Evolutionary conservation across 2,113 vertebrate genomes (phyloP).

Genomic region (Ammospiza nelsoni): DNA sequence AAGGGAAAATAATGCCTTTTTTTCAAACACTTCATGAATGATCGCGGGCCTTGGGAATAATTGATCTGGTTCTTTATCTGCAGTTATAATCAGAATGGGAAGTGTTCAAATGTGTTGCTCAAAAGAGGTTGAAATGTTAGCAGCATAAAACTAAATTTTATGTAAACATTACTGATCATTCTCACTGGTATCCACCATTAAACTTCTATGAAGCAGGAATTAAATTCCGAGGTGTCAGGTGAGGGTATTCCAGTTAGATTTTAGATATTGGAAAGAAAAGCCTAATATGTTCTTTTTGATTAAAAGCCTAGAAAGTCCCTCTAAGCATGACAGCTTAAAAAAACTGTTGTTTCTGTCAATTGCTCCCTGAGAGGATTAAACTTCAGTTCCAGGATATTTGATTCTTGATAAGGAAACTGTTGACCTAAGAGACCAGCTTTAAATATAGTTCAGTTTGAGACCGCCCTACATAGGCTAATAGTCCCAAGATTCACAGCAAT

Average conservation of each 20-base stretch:
- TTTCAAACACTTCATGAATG: conserved; percentile 19
- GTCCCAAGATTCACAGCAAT: conserved; percentile 57
- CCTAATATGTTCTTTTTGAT: conserved; percentile 46
- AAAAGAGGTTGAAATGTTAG: not conserved
- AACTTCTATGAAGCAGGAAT: not conserved
- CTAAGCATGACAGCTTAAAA: conserved; percentile 68
- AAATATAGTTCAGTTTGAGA: conserved; percentile 69
- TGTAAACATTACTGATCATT: not conserved
- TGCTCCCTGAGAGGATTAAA: conserved; percentile 75
- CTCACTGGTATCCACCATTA: rapidly evolving
- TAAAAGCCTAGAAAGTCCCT: conserved; percentile 63
- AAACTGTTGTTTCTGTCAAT: conserved; percentile 67
- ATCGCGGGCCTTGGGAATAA: not conserved
- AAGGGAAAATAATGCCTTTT: not conserved
- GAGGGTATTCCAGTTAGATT: not conserved
- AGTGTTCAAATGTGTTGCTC: not conserved
- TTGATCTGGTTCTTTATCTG: not conserved
- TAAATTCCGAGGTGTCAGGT: conserved; percentile 27
- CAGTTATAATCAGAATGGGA: not conserved
- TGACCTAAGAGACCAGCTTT: conserved; percentile 72
- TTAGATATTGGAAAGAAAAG: conserved; percentile 29
- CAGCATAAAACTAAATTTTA: not conserved
- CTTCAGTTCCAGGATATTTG: conserved; percentile 71
- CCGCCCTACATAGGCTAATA: conserved; percentile 35
- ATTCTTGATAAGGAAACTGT: conserved; percentile 75